Conservation (phyloP, 2,797 vertebrate genomes). For the Picus viridis region DNA sequence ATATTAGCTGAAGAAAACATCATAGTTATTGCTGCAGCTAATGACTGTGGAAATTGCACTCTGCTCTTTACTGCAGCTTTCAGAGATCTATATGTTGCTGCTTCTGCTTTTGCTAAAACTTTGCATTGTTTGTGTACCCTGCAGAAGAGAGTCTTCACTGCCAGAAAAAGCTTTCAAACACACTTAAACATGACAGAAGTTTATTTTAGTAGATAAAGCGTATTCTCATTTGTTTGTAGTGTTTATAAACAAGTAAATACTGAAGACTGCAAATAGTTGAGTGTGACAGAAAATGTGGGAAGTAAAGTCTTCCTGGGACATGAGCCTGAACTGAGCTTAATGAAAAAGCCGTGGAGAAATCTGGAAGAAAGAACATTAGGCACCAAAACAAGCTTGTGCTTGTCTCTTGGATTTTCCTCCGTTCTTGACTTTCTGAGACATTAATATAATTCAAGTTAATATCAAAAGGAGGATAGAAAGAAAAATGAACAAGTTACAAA, state of each 20-base stretch:
- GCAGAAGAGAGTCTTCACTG: neutral
- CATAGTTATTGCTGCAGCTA: neutral
- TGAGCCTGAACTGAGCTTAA: constrained; percentile 12
- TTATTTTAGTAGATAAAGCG: neutral
- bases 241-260: neutral
- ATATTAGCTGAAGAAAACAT: neutral
- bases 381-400: constrained; percentile 11
- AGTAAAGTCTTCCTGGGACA: neutral
- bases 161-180: neutral
- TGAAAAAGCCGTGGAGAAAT: constrained; percentile 6
- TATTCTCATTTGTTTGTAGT: neutral
- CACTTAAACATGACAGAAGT: neutral
- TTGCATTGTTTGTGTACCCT: neutral
- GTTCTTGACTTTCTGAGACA: constrained; percentile 12
- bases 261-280: neutral
- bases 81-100: neutral
- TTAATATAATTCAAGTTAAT: constrained; percentile 37
- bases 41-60: neutral
- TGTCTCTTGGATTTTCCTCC: constrained; percentile 20
- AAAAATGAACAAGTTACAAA: constrained; percentile 28
- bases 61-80: neutral
- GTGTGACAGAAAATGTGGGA: neutral
- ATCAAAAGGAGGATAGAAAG: neutral
- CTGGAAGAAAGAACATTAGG: neutral
- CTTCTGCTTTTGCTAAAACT: neutral